Evolutionary conservation across 2,797 vertebrate species (phyloP).

Genomic region (Potorous gilbertii): DNA sequence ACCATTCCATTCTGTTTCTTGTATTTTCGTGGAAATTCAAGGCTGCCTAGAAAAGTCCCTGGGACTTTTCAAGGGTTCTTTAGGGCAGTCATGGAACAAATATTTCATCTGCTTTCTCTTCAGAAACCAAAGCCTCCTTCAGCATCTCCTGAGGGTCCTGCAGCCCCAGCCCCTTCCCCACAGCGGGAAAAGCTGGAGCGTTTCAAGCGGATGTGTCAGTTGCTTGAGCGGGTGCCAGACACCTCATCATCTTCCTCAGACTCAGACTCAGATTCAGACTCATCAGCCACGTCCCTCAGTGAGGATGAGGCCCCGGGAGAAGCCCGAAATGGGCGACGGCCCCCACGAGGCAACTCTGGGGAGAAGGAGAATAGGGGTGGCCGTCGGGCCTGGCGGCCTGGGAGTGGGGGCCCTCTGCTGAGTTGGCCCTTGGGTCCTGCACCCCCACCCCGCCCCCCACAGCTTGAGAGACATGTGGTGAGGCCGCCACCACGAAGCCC

Average conservation of each 20-base stretch:
- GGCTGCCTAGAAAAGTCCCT: conserved; percentile 16
- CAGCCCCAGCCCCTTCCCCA: conserved; percentile 86
- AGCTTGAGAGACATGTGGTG: conserved; percentile 94
- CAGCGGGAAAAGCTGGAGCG: conserved; percentile 94
- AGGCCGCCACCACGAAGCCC: conserved; percentile 93
- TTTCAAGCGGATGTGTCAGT: conserved; percentile 94
- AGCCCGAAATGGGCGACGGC: conserved; percentile 82
- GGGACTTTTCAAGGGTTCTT: conserved; percentile 40
- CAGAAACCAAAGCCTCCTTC: conserved; percentile 90
- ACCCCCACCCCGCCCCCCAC: conserved; percentile 90
- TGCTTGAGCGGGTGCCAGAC: conserved; percentile 90
- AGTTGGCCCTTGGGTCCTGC: conserved; percentile 91
- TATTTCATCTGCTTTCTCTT: conserved; percentile 10
- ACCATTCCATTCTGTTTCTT: not conserved
- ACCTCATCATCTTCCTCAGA: conserved; percentile 89
- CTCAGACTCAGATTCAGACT: conserved; percentile 91
- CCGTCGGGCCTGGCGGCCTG: conserved; percentile 81
- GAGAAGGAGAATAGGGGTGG: conserved; percentile 85
- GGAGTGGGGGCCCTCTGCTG: conserved; percentile 81
- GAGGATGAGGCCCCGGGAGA: conserved; percentile 79
- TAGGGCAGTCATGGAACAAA: conserved; percentile 20
- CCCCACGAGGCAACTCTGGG: conserved; percentile 79
- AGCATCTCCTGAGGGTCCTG: conserved; percentile 84
- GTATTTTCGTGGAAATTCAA: not conserved
- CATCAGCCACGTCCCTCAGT: conserved; percentile 79